Conservation (phyloP, 1,140 invertebrate species). For the Triops longicaudatus region DNA sequence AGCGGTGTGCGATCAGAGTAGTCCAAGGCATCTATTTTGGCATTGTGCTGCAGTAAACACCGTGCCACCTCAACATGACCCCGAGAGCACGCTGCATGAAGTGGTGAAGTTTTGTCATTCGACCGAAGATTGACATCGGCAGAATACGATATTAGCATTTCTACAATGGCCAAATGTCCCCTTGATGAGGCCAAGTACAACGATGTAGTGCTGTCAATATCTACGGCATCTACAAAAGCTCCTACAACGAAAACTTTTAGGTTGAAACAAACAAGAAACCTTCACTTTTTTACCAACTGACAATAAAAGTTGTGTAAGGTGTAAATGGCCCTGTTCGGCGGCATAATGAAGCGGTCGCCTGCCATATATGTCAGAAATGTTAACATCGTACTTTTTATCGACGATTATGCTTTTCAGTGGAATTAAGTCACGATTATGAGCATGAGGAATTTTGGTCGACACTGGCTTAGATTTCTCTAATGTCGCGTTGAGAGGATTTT, state of each 20-base stretch:
- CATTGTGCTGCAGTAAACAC: constrained; percentile 48
- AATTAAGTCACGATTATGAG: constrained; percentile 34
- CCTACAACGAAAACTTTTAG: not conserved
- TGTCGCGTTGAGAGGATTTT: constrained; percentile 31
- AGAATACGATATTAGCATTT: constrained; percentile 30
- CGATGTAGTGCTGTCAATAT: constrained; percentile 40
- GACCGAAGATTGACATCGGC: constrained; percentile 29
- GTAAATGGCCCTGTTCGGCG: constrained; percentile 45
- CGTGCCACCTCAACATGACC: constrained; percentile 48
- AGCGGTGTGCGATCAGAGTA: constrained; percentile 48
- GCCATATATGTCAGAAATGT: constrained; percentile 45
- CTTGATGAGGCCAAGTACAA: constrained; percentile 41
- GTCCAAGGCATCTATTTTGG: constrained; percentile 49
- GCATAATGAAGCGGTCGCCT: constrained; percentile 52
- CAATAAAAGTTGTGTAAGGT: constrained; percentile 42
- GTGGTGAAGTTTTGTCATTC: constrained; percentile 39
- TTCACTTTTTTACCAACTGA: constrained; percentile 36
- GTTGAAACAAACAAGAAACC: constrained; percentile 18
- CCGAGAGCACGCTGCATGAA: constrained; percentile 45
- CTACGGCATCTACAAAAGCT: constrained; percentile 33
- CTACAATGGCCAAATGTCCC: constrained; percentile 37
- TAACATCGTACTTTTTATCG: constrained; percentile 40
- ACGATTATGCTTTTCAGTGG: constrained; percentile 25
- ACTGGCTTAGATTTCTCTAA: constrained; percentile 34
- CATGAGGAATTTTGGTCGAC: constrained; percentile 35